phyloP scores from a whole-genome alignment of 2,113 vertebrate species.

The Corythaixoides concolor region DNA sequence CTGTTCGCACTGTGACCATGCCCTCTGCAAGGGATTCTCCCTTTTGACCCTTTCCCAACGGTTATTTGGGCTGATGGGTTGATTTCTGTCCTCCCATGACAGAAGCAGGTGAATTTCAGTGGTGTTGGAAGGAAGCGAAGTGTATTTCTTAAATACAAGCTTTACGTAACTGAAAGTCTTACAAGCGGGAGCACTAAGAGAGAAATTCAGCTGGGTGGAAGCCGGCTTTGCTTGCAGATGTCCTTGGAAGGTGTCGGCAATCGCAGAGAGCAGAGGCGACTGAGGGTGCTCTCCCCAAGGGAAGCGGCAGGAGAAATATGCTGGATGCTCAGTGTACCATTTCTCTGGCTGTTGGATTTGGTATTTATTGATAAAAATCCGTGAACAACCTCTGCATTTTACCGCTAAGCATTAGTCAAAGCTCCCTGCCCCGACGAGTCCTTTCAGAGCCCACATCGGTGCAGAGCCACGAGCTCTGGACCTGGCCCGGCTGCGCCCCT shows the following conservation, averaged over 20 bases:
- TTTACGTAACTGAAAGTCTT: not conserved
- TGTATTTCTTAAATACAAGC: not conserved
- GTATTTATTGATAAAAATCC: not conserved
- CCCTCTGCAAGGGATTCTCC: not conserved
- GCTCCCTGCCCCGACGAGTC: not conserved
- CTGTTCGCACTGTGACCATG: not conserved
- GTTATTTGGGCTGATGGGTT: not conserved
- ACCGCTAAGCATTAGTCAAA: not conserved
- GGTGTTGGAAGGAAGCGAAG: not conserved
- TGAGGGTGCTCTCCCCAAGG: not conserved
- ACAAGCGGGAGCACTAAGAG: not conserved
- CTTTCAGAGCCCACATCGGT: accelerated
- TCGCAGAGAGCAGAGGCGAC: not conserved
- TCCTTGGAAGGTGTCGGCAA: not conserved
- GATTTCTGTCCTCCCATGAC: not conserved
- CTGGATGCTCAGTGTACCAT: not conserved
- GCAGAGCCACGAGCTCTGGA: accelerated
- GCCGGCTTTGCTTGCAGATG: not conserved
- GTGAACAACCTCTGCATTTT: not conserved
- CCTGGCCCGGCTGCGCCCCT: not conserved
- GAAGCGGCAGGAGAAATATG: not conserved
- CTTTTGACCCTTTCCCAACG: not conserved
- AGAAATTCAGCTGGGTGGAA: not conserved
- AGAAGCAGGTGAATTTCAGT: not conserved
- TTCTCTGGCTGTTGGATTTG: not conserved